Conservation (phyloP, 2,797 vertebrate species). For the Melopsittacus undulatus region DNA sequence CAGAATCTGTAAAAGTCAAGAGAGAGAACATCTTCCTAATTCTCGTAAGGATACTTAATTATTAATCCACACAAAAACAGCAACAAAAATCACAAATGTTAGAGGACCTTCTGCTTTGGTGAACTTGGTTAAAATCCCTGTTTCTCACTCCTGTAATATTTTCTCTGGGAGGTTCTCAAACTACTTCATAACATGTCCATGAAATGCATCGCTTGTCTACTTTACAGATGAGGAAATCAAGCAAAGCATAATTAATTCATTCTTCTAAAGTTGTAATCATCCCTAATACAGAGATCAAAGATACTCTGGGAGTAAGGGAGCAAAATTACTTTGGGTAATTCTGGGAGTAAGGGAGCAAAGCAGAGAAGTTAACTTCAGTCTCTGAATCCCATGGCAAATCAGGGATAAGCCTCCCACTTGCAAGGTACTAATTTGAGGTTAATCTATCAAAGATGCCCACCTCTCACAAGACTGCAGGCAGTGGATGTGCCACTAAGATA, state of each 20-base stretch:
- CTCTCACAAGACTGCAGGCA: not conserved
- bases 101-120: not conserved
- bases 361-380: not conserved
- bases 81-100: not conserved
- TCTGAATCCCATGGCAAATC: not conserved
- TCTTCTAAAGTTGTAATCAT: conserved; percentile 35
- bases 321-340: not conserved
- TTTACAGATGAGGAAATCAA: conserved; percentile 12
- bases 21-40: not conserved
- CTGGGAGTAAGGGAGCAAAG: not conserved
- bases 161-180: not conserved
- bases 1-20: not conserved
- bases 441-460: not conserved
- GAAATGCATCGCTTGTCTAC: not conserved
- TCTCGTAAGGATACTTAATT: not conserved
- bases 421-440: not conserved
- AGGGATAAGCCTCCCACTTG: not conserved
- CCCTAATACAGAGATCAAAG: conserved; percentile 17
- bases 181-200: not conserved
- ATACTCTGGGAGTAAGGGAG: not conserved
- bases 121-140: not conserved
- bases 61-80: not conserved
- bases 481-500: not conserved
- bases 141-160: not conserved
- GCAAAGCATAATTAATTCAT: conserved; percentile 10